A percentile compares a stretch with the other conserved stretches of the same genome.
Evolutionary conservation across 2,888 invertebrate species (phyloP).

Genomic region (Synergus gifuensis): DNA sequence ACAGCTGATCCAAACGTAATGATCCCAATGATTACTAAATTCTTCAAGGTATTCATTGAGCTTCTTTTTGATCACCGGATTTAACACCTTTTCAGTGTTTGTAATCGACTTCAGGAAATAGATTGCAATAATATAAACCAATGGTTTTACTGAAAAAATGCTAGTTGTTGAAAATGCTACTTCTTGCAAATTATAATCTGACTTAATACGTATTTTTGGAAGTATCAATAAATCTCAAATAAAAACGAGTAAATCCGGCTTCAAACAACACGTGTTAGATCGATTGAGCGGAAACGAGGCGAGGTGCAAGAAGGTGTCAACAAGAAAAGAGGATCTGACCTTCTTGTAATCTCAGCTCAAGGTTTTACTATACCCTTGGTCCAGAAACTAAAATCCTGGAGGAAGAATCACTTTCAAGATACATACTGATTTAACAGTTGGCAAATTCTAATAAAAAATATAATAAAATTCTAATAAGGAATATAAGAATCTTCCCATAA

Average conservation of each 20-base stretch:
- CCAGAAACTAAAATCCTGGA: neutral
- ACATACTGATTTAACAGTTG: neutral
- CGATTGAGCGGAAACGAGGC: conserved; percentile 49
- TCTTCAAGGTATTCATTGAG: neutral
- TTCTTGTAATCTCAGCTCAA: conserved; percentile 74
- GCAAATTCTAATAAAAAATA: neutral
- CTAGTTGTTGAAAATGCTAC: too few relatives aligned
- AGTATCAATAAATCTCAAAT: too few relatives aligned
- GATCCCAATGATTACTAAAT: neutral
- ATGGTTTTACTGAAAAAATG: too few relatives aligned
- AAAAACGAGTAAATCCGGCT: neutral
- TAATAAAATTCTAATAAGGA: too few relatives aligned
- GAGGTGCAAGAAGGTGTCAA: conserved; percentile 57
- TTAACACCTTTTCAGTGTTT: neutral
- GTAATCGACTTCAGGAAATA: neutral
- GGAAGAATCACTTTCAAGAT: conserved; percentile 3
- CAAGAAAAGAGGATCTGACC: conserved; percentile 73
- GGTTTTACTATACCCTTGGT: conserved; percentile 56
- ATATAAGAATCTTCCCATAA: neutral
- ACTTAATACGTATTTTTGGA: too few relatives aligned
- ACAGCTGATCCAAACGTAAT: neutral
- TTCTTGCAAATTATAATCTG: too few relatives aligned
- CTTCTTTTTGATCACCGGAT: neutral
- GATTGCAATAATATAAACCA: neutral
- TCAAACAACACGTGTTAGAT: conserved; percentile 63